Base-by-base conservation (phyloP, 23 tunicate genomes). In the Oikopleura vanhoeffeni region DNA sequence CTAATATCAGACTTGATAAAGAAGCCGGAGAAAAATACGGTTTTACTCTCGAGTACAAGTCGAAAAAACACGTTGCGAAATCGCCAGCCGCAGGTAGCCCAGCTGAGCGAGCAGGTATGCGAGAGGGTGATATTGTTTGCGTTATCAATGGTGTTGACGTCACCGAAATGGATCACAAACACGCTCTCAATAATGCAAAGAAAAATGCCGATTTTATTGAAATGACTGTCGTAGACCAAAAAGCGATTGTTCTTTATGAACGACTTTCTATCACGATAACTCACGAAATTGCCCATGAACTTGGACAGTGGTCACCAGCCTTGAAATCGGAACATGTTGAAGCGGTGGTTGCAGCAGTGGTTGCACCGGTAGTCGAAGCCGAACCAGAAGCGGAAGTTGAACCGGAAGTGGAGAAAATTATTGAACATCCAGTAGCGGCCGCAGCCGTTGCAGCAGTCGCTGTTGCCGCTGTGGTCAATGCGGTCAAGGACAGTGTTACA, bases 351-450 rank as follows among this genome's bases (percentile, higher is more conserved):
- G 79, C 34, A 2, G 34, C 79, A 18, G 79, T 18, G 79, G 36
- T 38, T 24, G 38, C 2, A 32, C 79, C 79, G 79, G 60, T 8
- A 49, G 60, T 8, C 18, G 60, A 49, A 49, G 60, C 60, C 60
- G 79, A 71, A 38, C 79, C 79, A 18, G 79, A 71, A 38, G 79
- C 79, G 32, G 79, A 71, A 28, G 79, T 49, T 49, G 64, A 49
- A 49, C 64, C 64, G 24, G 64, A 49, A 24, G 64, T 49, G 64
- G 64, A 71, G 38, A 30, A 71, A 71, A 30, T 13, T 13, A 32
- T 18, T 28, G 79, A 71, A 3, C 27, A 30, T 18, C 79, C 35
- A 33, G 38, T 71, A 2, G 79, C 27, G 4, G 34, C 27, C 4
- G 34, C 79, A 28, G 79, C 79, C 27, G 34, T 71, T 32, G 34